Evolutionary conservation across 2,888 invertebrate genomes (phyloP).

Genomic region (Drepanosiphum platanoidis): DNA sequence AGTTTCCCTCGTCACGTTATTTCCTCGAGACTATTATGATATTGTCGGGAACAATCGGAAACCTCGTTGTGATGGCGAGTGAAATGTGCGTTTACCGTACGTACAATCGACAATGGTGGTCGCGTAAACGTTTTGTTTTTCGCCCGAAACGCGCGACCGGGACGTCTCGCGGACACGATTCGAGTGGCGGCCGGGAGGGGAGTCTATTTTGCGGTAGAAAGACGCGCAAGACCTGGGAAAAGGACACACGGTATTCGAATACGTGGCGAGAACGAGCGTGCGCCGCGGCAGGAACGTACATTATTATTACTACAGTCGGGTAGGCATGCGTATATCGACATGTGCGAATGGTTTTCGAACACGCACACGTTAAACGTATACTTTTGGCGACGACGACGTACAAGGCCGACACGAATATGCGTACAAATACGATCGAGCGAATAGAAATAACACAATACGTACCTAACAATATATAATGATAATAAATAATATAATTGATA

Average conservation of each 20-base stretch:
- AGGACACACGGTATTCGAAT: too few relatives aligned
- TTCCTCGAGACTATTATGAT: too few relatives aligned
- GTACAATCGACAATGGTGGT: not conserved
- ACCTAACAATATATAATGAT: not conserved
- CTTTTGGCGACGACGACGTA: not conserved
- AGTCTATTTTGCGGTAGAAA: not conserved
- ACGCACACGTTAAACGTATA: not conserved
- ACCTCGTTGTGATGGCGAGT: not conserved
- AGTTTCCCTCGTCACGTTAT: not conserved
- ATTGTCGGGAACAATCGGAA: not conserved
- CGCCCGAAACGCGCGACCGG: not conserved
- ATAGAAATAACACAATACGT: not conserved
- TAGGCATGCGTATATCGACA: not conserved
- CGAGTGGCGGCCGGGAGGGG: not conserved
- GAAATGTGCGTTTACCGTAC: not conserved
- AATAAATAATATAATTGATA: slow-evolving; percentile 45
- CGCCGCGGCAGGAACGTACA: too few relatives aligned
- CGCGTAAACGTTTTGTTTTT: not conserved
- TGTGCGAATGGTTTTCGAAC: not conserved
- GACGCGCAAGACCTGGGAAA: not conserved
- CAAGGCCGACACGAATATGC: not conserved
- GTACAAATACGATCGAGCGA: not conserved
- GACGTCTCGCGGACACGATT: not conserved
- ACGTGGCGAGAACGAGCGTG: too few relatives aligned
- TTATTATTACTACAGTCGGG: too few relatives aligned